Evolutionary conservation across 2,113 vertebrate genomes (phyloP).

Genomic region (Oncorhynchus nerka): DNA sequence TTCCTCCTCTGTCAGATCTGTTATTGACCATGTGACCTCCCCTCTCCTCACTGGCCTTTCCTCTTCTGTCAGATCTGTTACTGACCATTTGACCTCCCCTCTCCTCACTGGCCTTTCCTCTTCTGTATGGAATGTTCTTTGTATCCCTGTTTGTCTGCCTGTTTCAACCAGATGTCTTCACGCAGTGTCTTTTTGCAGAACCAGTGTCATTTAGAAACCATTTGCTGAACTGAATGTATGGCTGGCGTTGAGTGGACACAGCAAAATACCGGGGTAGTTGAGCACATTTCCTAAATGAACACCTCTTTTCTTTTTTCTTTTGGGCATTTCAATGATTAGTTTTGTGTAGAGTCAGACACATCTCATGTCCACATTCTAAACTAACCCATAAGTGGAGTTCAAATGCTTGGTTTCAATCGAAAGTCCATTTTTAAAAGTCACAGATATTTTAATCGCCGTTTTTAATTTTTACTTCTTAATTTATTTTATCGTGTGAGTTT

Average conservation of each 20-base stretch:
- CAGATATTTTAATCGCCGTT: constrained; percentile 1
- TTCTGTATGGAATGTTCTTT: constrained; percentile 56
- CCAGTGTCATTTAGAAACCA: constrained; percentile 72
- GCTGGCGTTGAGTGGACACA: constrained; percentile 66
- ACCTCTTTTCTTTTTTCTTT: constrained; percentile 37
- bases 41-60: constrained; percentile 39
- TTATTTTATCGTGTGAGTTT: constrained; percentile 22
- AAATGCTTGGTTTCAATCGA: constrained; percentile 44
- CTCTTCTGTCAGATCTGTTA: constrained; percentile 37
- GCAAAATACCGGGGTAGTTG: constrained; percentile 65
- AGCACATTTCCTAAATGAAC: constrained; percentile 67
- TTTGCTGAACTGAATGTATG: constrained; percentile 70
- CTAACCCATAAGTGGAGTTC: constrained; percentile 33
- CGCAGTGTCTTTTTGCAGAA: constrained; percentile 69
- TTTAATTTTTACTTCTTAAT: background rate
- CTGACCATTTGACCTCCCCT: constrained; percentile 34
- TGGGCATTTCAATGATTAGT: constrained; percentile 30
- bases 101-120: constrained; percentile 37
- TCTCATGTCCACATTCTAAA: constrained; percentile 31
- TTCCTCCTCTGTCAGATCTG: constrained; percentile 46
- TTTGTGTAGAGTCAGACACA: constrained; percentile 10
- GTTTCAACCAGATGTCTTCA: constrained; percentile 65
- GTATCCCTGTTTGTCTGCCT: constrained; percentile 59
- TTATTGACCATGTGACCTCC: constrained; percentile 38
- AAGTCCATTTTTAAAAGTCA: constrained; percentile 24